Percentiles rank a stretch among this genome's conserved stretches.
phyloP scores from a whole-genome alignment of 2,888 invertebrate genomes.

The Mycalesis mineus region DNA sequence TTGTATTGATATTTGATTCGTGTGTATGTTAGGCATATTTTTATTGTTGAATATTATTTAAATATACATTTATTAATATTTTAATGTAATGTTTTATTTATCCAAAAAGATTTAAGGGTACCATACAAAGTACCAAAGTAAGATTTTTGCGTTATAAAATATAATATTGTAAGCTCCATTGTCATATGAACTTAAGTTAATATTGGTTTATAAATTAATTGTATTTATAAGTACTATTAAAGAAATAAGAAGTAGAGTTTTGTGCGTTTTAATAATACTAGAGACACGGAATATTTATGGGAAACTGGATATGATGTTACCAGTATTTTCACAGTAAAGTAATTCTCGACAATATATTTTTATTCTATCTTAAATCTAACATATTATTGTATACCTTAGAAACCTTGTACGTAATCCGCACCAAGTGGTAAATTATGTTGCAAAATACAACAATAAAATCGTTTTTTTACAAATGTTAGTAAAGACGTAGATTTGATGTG shows the following conservation, averaged over 20 bases:
- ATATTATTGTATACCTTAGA: not conserved
- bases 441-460: conserved; percentile 23
- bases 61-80: not conserved
- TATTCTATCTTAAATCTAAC: not conserved
- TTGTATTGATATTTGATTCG: not conserved
- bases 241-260: conserved; percentile 13
- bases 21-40: not conserved
- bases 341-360: not conserved
- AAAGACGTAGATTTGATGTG: conserved; percentile 58
- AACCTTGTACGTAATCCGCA: conserved; percentile 4
- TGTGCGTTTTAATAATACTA: conserved; percentile 18
- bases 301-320: not conserved
- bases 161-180: conserved; percentile 6
- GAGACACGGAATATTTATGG: not conserved
- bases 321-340: not conserved
- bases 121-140: not conserved
- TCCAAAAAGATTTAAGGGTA: not conserved
- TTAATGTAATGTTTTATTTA: not conserved
- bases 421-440: conserved; percentile 22
- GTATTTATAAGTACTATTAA: conserved; percentile 22
- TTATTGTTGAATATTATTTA: not conserved
- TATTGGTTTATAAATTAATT: conserved; percentile 17
- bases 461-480: conserved; percentile 58
- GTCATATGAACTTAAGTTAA: conserved; percentile 21
- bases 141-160: not conserved